Base-by-base conservation (phyloP, 2,797 vertebrate genomes). In the Chaetophractus vellerosus region DNA sequence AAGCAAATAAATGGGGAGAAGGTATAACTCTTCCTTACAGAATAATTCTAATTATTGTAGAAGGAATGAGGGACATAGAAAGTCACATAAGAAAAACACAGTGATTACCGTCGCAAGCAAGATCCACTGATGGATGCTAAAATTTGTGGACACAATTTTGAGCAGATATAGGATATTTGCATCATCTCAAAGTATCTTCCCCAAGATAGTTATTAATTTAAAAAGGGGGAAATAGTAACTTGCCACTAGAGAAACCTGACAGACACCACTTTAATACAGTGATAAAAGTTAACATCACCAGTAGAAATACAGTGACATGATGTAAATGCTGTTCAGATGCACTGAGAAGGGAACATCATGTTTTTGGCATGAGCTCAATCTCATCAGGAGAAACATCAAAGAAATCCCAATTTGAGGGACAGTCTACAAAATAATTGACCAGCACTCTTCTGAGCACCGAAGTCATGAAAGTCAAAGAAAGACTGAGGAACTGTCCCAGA, bases 301-400 rank as follows among this genome's bases (percentile, higher is more conserved):
- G 50, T 33, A 41, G 31, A 48, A 55, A 64, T 24, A 18, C 2
- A 0, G 1, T 4, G 36, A 75, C 9, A 8, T 24, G 24, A 57
- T 9, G 4, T 50, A 55, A 14, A 2, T 59, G 38, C 33, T 5
- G 24, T 6, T 63, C 11, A 0, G 23, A 50, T 1, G 18, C 6
- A 3, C 12, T 14, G 66, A 66, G 41, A 38, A 21, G 38, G 71
- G 9, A 11, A 5, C 14, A 10, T 14, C 16, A 0, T 59, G 63
- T 63, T 24, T 78, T 3, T 24, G 21, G 7, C 11, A 5, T 5
- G 61, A 61, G 19, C 33, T 18, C 11, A 52, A 24, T 55, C 9
- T 26, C 33, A 26, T 50, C 63, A 79, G 89, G 52, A 63, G 55
- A 52, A 68, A 33, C 1, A 26, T 36, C 9, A 78, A 21, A 66